phyloP scores from a whole-genome alignment of 2,797 vertebrate genomes.

The Perodicticus potto region DNA sequence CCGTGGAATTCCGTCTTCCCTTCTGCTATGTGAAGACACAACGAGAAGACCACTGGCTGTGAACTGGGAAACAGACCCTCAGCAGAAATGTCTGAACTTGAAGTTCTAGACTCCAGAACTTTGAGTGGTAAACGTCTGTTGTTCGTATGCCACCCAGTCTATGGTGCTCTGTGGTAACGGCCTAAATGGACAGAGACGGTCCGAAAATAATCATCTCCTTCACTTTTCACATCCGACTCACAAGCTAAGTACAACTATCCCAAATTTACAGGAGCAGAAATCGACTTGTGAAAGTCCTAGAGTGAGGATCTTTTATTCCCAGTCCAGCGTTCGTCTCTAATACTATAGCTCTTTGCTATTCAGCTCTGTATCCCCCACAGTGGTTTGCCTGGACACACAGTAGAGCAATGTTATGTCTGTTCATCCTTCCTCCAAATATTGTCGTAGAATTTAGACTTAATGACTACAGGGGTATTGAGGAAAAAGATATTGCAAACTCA shows the following conservation, averaged over 20 bases:
- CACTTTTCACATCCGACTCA: background rate
- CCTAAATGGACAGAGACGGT: background rate
- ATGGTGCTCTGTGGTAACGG: background rate
- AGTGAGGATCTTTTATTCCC: background rate
- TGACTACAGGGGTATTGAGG: background rate
- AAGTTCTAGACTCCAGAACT: background rate
- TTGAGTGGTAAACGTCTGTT: background rate
- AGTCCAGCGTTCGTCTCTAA: background rate
- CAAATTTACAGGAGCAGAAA: background rate
- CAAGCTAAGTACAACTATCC: background rate
- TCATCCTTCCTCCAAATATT: slow-evolving; percentile 26
- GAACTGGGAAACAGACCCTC: background rate
- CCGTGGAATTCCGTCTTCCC: background rate
- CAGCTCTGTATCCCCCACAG: background rate
- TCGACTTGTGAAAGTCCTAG: background rate
- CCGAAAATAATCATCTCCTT: background rate
- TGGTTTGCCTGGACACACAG: background rate
- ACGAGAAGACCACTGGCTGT: background rate
- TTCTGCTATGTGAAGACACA: background rate
- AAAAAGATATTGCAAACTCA: background rate
- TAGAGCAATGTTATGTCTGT: background rate
- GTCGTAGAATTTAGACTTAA: slow-evolving; percentile 11
- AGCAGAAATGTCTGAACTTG: background rate
- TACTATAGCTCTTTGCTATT: background rate
- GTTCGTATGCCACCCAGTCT: background rate